A percentile compares a stretch with the other conserved stretches of the same genome.
phyloP scores from a whole-genome alignment of 2,888 invertebrate species.

The Morpho helenor region DNA sequence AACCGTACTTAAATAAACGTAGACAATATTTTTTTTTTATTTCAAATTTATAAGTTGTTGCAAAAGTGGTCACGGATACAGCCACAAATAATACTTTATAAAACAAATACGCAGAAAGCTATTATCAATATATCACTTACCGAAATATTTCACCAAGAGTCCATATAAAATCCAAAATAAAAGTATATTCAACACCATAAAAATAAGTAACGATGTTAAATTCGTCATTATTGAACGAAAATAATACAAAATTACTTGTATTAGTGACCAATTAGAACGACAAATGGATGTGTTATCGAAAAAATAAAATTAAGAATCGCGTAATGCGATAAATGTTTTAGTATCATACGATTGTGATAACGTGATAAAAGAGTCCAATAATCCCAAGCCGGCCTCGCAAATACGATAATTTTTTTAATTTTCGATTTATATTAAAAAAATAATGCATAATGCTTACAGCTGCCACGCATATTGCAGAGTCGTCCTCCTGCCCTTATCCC shows the following conservation, averaged over 20 bases:
- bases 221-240: constrained; percentile 36
- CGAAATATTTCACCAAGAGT: constrained; percentile 46
- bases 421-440: too few species aligned
- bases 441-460: too few species aligned
- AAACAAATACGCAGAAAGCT: background rate
- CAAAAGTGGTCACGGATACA: background rate
- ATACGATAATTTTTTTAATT: too few species aligned
- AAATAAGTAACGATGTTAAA: constrained; percentile 41
- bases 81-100: background rate
- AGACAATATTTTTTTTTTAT: background rate
- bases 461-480: too few species aligned
- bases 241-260: constrained; percentile 12
- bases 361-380: background rate
- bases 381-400: background rate
- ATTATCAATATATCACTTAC: constrained; percentile 45
- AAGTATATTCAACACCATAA: constrained; percentile 48
- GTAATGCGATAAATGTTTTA: constrained; percentile 11
- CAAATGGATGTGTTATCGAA: constrained; percentile 32
- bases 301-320: constrained; percentile 24
- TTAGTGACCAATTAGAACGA: constrained; percentile 22
- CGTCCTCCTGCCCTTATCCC: too few species aligned
- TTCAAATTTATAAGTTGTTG: background rate
- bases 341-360: constrained; percentile 22
- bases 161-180: constrained; percentile 54
- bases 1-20: background rate